phyloP scores from a whole-genome alignment of 2,888 invertebrate species.

The Hyalella azteca region DNA sequence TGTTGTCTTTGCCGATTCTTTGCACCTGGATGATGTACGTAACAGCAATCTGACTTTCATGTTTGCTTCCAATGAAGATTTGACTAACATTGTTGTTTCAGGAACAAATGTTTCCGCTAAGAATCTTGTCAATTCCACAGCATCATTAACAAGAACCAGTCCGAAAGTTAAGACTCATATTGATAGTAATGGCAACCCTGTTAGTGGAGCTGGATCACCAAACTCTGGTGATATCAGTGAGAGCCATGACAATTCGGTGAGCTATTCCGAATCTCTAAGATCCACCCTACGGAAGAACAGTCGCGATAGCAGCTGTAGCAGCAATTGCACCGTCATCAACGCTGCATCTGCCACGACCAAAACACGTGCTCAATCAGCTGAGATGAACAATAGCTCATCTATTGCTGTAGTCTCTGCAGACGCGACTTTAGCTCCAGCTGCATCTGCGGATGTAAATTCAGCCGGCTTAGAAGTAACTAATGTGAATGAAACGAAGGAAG shows the following conservation, averaged over 20 bases:
- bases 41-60: slow-evolving; percentile 13
- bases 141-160: not conserved
- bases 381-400: not conserved
- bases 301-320: slow-evolving; percentile 28
- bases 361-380: not conserved
- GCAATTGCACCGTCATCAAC: slow-evolving; percentile 1
- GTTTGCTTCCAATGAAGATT: not conserved
- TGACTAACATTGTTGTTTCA: not conserved
- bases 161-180: not conserved
- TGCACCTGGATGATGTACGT: slow-evolving; percentile 7
- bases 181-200: slow-evolving; percentile 5
- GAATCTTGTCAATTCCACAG: slow-evolving; percentile 16
- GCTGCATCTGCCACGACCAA: not conserved
- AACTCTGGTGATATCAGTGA: not conserved
- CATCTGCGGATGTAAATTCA: not conserved
- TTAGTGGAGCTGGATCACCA: not conserved
- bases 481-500: not conserved
- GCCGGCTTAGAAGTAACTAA: not conserved
- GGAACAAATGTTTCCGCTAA: slow-evolving; percentile 11
- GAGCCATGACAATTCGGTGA: not conserved
- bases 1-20: slow-evolving; percentile 13
- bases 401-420: not conserved
- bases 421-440: not conserved
- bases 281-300: not conserved
- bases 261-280: not conserved